phyloP scores from a whole-genome alignment of 2,888 invertebrate species.

The Hecatera dysodea region DNA sequence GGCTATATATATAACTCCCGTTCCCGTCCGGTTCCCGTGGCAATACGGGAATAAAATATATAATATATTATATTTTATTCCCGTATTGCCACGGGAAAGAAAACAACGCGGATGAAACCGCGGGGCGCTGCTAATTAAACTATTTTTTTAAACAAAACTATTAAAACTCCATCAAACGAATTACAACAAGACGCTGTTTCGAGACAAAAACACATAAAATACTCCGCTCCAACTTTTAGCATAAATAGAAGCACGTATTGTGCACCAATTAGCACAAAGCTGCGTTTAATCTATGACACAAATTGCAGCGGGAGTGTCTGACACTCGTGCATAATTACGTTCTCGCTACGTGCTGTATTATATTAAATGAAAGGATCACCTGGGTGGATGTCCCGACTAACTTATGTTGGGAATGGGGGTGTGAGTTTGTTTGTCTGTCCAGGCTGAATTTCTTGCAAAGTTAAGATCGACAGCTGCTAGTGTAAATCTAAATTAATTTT shows the following conservation, averaged over 20 bases:
- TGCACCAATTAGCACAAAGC: constrained; percentile 43
- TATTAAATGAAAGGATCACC: constrained; percentile 36
- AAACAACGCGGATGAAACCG: too few species aligned
- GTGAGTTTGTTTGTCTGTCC: constrained; percentile 1
- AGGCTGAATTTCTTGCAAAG: not conserved
- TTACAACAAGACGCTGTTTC: not conserved
- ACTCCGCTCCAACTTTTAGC: not conserved
- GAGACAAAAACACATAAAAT: constrained; percentile 6
- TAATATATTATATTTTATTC: too few species aligned
- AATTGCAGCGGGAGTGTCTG: constrained; percentile 49
- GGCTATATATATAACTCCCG: too few species aligned
- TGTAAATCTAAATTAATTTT: not conserved
- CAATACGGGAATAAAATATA: too few species aligned
- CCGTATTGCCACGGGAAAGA: too few species aligned
- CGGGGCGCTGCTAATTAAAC: too few species aligned
- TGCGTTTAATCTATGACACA: constrained; percentile 53
- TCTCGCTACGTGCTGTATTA: constrained; percentile 18
- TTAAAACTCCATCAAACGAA: not conserved
- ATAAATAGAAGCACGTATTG: constrained; percentile 32
- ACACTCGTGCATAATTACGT: constrained; percentile 49
- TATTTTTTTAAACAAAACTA: not conserved
- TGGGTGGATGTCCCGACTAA: not conserved
- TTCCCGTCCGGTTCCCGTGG: too few species aligned
- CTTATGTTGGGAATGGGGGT: not conserved
- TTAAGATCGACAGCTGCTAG: not conserved